Evolutionary conservation across 2,888 invertebrate species (phyloP).

Genomic region (Leucophenga maculata): DNA sequence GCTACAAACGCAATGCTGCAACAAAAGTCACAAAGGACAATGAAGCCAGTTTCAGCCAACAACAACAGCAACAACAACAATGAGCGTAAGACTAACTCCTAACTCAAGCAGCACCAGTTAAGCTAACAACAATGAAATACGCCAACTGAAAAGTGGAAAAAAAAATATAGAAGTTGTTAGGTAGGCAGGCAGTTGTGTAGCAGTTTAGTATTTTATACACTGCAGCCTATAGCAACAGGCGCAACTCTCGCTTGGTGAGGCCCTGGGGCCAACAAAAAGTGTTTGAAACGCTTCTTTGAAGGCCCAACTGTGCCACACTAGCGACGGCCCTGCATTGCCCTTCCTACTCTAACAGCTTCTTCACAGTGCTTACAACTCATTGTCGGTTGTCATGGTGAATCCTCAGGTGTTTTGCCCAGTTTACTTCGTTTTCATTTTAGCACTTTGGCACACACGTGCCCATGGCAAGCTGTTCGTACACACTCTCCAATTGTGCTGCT

Average conservation of each 20-base stretch:
- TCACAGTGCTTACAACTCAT: not conserved
- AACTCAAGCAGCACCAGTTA: not conserved
- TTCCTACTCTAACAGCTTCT: not conserved
- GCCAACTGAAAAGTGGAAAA: not conserved
- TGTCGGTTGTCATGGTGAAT: constrained; percentile 57
- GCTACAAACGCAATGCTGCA: constrained; percentile 47
- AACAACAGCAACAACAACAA: not conserved
- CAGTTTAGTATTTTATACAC: too few relatives aligned
- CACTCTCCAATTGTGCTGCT: constrained; percentile 38
- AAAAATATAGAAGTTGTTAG: too few relatives aligned
- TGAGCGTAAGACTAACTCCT: not conserved
- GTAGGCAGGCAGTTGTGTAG: too few relatives aligned
- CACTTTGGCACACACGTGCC: constrained; percentile 12
- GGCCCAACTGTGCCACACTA: too few relatives aligned
- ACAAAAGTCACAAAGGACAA: constrained; percentile 61
- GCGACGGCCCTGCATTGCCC: not conserved
- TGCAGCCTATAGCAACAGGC: not conserved
- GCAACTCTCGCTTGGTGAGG: not conserved
- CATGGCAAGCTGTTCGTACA: not conserved
- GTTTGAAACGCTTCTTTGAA: too few relatives aligned
- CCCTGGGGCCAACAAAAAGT: too few relatives aligned
- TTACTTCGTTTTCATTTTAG: constrained; percentile 43
- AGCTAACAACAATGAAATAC: not conserved
- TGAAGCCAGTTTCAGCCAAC: constrained; percentile 53
- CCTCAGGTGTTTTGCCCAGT: constrained; percentile 68